Percentiles rank a stretch among this genome's conserved stretches.
phyloP scores from a whole-genome alignment of 2,888 invertebrate species.

The Teleogryllus oceanicus region DNA sequence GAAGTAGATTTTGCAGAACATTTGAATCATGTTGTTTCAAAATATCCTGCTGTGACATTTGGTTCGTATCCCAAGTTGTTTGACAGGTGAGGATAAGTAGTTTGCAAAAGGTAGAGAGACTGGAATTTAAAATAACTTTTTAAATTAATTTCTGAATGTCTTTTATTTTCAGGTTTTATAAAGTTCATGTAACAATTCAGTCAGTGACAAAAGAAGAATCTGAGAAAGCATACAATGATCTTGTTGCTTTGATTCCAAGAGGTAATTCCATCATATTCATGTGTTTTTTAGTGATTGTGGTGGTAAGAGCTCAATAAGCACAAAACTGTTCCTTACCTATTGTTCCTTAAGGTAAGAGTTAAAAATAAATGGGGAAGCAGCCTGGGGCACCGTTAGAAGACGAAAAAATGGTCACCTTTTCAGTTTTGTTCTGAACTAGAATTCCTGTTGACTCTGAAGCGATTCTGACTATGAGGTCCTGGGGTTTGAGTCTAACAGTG shows the following conservation, averaged over 20 bases:
- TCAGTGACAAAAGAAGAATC: constrained; percentile 46
- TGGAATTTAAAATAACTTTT: background rate
- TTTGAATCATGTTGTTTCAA: constrained; percentile 47
- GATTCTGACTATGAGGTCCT: too few relatives aligned
- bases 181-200: constrained; percentile 53
- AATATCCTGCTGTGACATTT: constrained; percentile 52
- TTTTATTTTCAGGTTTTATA: constrained; percentile 47
- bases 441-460: too few relatives aligned
- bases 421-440: too few relatives aligned
- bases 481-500: too few relatives aligned
- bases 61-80: constrained; percentile 54
- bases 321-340: too few relatives aligned
- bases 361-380: too few relatives aligned
- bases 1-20: constrained; percentile 50
- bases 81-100: constrained; percentile 45
- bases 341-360: too few relatives aligned
- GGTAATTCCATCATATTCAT: background rate
- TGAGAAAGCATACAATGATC: constrained; percentile 46
- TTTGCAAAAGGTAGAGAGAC: constrained; percentile 25
- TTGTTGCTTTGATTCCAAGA: constrained; percentile 40
- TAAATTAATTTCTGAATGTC: constrained; percentile 22
- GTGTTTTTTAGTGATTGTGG: too few relatives aligned
- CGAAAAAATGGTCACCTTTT: too few relatives aligned
- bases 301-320: too few relatives aligned
- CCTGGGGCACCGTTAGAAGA: too few relatives aligned